Conservation (phyloP, 2,888 invertebrate species). For the Invenusta paracnida region DNA sequence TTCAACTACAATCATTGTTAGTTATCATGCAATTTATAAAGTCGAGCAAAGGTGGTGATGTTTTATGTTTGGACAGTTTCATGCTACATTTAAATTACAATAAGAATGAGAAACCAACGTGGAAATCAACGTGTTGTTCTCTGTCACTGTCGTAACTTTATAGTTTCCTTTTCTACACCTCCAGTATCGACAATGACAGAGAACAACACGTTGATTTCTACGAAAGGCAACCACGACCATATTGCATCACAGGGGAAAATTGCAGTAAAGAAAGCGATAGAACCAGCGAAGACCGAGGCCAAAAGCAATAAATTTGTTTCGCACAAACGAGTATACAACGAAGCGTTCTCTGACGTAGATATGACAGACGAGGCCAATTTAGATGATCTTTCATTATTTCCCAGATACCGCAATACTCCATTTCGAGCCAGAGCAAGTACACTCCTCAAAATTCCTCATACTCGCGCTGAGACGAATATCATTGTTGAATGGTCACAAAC, state of each 20-base stretch:
- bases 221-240: neutral
- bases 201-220: neutral
- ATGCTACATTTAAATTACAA: neutral
- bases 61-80: neutral
- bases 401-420: neutral
- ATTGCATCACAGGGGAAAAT: neutral
- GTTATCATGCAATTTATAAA: neutral
- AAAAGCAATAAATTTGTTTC: neutral
- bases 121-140: no score
- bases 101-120: neutral
- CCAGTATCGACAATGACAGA: neutral
- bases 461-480: neutral
- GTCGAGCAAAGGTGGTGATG: neutral
- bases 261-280: neutral
- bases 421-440: neutral
- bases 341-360: neutral
- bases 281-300: neutral
- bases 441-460: neutral
- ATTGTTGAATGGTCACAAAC: neutral
- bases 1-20: neutral
- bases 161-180: neutral
- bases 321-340: neutral
- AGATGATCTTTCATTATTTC: neutral
- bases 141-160: no score
- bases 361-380: neutral